Evolutionary conservation across 2,888 invertebrate species (phyloP), one percentile per base, ranked within the genome.

Genomic region (Tachystola acroxantha): DNA sequence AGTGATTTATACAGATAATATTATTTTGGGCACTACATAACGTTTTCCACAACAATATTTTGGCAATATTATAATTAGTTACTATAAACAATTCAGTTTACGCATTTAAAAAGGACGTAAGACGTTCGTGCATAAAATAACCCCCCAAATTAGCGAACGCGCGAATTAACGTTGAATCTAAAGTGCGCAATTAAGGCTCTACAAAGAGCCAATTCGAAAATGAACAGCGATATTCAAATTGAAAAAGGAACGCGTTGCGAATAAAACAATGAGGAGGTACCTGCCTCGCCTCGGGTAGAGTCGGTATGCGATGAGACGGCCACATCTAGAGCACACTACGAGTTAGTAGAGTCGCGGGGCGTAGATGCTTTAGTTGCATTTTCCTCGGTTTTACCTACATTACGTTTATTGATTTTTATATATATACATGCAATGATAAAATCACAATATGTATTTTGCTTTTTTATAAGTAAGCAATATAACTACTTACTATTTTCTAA

Each of bases 191-290:
- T 85, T 84, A 81, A 73, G 66, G 68, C 67, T 75, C 79, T 76
- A 80, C 80, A 76, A 72, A 76, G 75, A 74, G 74, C 73, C 74
- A 71, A 79, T 79, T 73, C 72, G 73, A 79, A 80, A 82, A 82
- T 79, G 78, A 81, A 79, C 79, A 75, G 73, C 77, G 76, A 74
- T 81, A 79, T 84, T 85, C 77, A 82, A 84, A 85, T 85, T 84
- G 80, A 78, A 82, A 81, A 75, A 73, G 75, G 71, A 64, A 84
- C 85, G 85, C 80, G 78, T 47, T 43, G 51, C 64, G 85, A 82
- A 85, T 85, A 71, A 79, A 73, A 78, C 79, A 76, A 80, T 76
- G 75, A 65, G 70, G 45, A 36, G 37, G 61, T 59, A 59, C 58
- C 64, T 59, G 65, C 61, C 63, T 54, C 53, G 45, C 42, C 42